Conservation (phyloP, 2,797 vertebrate genomes). For the Danio kyathit region DNA sequence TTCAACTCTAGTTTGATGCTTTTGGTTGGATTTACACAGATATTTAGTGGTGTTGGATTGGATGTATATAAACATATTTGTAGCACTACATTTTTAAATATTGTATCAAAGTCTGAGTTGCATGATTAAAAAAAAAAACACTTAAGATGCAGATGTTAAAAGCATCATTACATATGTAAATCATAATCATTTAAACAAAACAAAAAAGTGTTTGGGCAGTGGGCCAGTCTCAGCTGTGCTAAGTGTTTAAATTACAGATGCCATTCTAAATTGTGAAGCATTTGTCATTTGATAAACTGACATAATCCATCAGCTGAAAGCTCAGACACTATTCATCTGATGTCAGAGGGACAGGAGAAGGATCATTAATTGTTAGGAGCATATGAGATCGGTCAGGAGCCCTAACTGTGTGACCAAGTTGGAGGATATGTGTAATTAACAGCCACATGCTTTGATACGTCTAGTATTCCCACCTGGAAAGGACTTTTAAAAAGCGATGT, state of each 20-base stretch:
- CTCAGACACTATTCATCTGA: slow-evolving; percentile 51
- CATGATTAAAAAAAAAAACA: background rate
- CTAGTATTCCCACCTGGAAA: background rate
- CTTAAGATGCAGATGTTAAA: background rate
- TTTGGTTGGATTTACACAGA: no score
- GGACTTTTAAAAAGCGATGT: background rate
- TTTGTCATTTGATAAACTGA: slow-evolving; percentile 32
- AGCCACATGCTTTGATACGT: slow-evolving; percentile 55
- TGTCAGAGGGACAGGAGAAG: slow-evolving; percentile 52
- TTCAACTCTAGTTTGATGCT: no score
- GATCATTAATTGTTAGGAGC: slow-evolving; percentile 71
- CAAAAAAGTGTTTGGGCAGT: slow-evolving; percentile 2
- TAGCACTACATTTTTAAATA: background rate
- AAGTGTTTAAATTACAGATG: slow-evolving; percentile 25
- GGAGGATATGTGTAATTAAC: slow-evolving; percentile 28
- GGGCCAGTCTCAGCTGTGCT: slow-evolving; percentile 33
- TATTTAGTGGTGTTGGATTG: no score
- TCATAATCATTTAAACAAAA: no score
- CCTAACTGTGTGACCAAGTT: slow-evolving; percentile 46
- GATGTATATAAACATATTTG: background rate
- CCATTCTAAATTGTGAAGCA: slow-evolving; percentile 24
- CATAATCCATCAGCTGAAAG: slow-evolving; percentile 47
- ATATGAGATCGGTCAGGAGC: slow-evolving; percentile 66
- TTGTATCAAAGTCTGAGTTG: background rate
- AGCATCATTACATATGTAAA: no score